A percentile compares a stretch with the other conserved stretches of the same genome.
phyloP scores from a whole-genome alignment of 2,113 vertebrate genomes.

The Elephantulus edwardii region DNA sequence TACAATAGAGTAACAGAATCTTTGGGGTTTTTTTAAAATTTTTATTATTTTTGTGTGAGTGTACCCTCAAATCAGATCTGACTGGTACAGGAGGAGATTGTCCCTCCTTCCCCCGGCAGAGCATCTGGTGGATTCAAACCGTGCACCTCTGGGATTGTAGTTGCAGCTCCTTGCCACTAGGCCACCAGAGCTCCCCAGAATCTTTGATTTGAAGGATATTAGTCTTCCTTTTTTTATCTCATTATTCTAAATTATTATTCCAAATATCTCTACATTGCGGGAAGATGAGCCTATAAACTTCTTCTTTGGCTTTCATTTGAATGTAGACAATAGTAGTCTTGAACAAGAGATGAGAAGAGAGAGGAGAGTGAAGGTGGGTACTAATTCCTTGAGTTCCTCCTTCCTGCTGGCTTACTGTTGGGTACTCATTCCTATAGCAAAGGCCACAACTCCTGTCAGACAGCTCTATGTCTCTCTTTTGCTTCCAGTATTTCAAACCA shows the following conservation, averaged over 20 bases:
- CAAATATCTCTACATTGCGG: background rate
- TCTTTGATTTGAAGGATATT: background rate
- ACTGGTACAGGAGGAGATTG: no score
- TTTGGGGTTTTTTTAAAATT: no score
- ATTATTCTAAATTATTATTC: background rate
- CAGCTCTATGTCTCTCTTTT: background rate
- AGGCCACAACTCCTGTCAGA: background rate
- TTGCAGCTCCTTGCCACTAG: no score
- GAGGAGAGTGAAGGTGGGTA: background rate
- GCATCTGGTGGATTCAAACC: no score
- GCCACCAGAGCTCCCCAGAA: no score
- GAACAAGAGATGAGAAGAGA: background rate
- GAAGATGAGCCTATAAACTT: background rate
- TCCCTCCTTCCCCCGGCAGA: no score
- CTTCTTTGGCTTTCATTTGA: background rate
- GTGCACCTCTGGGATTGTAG: no score
- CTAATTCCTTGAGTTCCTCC: background rate
- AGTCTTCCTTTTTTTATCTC: background rate
- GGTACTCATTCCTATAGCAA: background rate
- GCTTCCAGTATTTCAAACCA: background rate
- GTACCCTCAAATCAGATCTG: no score
- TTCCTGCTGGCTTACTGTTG: background rate
- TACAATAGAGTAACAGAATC: background rate
- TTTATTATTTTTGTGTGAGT: no score
- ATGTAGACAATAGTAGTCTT: background rate